Conservation (phyloP, 2,797 vertebrate species). For the Enteromius mattozi region DNA sequence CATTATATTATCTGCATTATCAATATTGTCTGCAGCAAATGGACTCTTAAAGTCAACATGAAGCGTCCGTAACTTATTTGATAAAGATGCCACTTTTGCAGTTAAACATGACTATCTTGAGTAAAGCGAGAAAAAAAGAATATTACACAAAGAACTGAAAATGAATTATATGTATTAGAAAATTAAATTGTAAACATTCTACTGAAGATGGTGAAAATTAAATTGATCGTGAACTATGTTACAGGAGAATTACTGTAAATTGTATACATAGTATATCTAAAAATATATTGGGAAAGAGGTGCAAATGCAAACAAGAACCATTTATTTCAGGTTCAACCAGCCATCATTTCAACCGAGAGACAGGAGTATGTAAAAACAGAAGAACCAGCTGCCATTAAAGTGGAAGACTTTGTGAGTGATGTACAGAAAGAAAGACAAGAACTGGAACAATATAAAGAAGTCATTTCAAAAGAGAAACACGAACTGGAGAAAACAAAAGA, state of each 20-base stretch:
- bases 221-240: background rate
- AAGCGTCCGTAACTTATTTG: background rate
- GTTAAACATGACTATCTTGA: background rate
- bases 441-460: constrained; percentile 42
- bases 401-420: constrained; percentile 7
- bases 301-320: constrained; percentile 36
- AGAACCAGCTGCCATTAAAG: constrained; percentile 2
- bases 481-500: constrained; percentile 40
- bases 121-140: background rate
- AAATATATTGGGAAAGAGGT: background rate
- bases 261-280: background rate
- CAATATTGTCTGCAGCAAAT: constrained; percentile 1
- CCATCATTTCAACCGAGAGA: background rate
- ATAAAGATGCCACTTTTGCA: background rate
- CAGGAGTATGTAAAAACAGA: constrained; percentile 5
- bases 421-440: constrained; percentile 41
- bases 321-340: constrained; percentile 38
- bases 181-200: background rate
- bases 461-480: constrained; percentile 44
- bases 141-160: background rate
- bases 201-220: background rate
- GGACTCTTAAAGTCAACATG: constrained; percentile 11
- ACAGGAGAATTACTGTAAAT: background rate
- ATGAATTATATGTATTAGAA: background rate
- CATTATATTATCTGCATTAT: constrained; percentile 8